These are phyloP conservation scores for Eustalomyia histrio DNA, from an alignment of 2,888 invertebrate species.

Conservation along the genomic window DNA sequence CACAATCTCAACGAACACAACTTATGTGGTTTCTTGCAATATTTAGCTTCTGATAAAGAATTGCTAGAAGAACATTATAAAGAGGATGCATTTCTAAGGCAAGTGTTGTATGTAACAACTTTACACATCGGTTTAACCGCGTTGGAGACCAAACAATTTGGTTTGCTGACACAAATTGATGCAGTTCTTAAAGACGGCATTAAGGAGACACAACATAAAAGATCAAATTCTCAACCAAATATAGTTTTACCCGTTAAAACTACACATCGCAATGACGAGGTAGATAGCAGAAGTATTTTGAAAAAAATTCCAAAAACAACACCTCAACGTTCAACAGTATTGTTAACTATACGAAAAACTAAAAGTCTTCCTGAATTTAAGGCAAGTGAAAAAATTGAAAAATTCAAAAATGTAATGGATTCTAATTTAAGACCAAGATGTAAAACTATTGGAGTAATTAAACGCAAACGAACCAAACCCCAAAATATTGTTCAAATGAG, in stretches of 20 bases:
- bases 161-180: conserved; percentile 83
- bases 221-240: conserved; percentile 82
- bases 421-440: conserved; percentile 68
- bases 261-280: background rate
- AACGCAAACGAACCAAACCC: conserved; percentile 61
- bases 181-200: conserved; percentile 77
- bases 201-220: conserved; percentile 75
- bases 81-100: conserved; percentile 82
- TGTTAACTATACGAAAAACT: conserved; percentile 67
- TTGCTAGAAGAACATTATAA: conserved; percentile 82
- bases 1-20: conserved; percentile 69
- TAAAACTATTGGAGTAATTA: conserved; percentile 79
- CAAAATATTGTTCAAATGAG: conserved; percentile 14
- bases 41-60: conserved; percentile 83
- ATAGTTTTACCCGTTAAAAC: conserved; percentile 73
- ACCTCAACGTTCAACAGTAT: conserved; percentile 26
- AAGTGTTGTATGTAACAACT: conserved; percentile 82
- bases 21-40: conserved; percentile 80
- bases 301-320: background rate
- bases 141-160: conserved; percentile 83
- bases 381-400: conserved; percentile 34
- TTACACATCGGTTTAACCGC: conserved; percentile 83
- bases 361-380: conserved; percentile 68
- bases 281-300: background rate
- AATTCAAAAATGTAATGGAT: conserved; percentile 57